Evolutionary conservation across 2,113 vertebrate species (phyloP).

Genomic region (Gnathonemus longibarbis): DNA sequence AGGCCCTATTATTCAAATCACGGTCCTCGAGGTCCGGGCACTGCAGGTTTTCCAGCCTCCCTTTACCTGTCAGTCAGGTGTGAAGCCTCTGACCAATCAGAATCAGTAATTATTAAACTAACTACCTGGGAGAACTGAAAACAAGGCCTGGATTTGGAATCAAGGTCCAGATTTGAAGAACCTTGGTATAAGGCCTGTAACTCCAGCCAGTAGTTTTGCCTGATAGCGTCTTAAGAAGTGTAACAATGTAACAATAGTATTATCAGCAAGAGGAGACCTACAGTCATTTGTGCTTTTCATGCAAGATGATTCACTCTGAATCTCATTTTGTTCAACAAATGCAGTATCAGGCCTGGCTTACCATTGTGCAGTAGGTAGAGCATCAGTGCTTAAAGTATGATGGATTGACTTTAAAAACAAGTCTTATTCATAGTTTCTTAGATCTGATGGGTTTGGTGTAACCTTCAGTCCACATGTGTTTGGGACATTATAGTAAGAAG

Average conservation of each 20-base stretch:
- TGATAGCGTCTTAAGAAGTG: neutral
- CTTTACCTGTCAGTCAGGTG: too few relatives aligned
- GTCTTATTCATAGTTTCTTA: neutral
- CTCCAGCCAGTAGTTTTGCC: neutral
- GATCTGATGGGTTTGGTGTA: neutral
- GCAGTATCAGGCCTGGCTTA: neutral
- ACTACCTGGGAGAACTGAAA: too few relatives aligned
- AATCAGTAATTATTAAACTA: too few relatives aligned
- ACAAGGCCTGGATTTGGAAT: too few relatives aligned
- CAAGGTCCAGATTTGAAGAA: too few relatives aligned
- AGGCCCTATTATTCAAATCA: neutral
- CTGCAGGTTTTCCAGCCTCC: too few relatives aligned
- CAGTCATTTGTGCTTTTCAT: neutral
- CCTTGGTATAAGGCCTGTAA: neutral
- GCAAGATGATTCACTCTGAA: neutral
- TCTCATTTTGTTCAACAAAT: neutral
- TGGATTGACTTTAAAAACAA: neutral
- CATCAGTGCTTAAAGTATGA: neutral
- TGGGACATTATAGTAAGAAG: neutral
- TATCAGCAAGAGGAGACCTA: neutral
- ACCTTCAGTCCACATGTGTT: neutral
- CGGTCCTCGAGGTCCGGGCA: too few relatives aligned
- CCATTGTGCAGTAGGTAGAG: neutral
- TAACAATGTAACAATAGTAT: too few relatives aligned
- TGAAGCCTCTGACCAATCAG: too few relatives aligned